These are phyloP conservation scores for Serripes groenlandicus DNA, from an alignment of 2,888 invertebrate species.

Conservation along the genomic window DNA sequence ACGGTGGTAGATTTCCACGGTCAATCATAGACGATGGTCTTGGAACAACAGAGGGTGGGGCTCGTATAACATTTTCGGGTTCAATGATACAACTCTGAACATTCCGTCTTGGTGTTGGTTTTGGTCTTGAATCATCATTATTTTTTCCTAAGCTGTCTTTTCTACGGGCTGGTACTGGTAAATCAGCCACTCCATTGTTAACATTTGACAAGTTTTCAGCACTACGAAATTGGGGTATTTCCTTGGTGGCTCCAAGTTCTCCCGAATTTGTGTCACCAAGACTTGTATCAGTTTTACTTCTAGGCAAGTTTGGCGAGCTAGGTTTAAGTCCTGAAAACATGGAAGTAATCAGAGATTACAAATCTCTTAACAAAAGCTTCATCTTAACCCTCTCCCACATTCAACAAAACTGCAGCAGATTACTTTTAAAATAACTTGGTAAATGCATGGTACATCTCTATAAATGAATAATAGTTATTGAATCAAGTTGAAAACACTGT, in stretches of 20 bases:
- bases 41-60: conserved; percentile 62
- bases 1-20: conserved; percentile 35
- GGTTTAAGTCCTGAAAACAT: conserved; percentile 43
- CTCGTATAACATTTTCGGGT: not conserved
- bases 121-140: conserved; percentile 54
- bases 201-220: conserved; percentile 67
- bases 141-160: conserved; percentile 54
- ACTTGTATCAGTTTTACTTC: conserved; percentile 76
- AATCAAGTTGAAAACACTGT: no score
- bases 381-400: no score
- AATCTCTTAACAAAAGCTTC: no score
- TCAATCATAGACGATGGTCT: conserved; percentile 49
- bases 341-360: no score
- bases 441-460: no score
- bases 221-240: conserved; percentile 68
- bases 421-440: no score
- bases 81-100: conserved; percentile 69
- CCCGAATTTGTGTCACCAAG: conserved; percentile 25
- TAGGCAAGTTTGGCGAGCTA: conserved; percentile 58
- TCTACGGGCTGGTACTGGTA: conserved; percentile 42
- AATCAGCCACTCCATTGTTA: not conserved
- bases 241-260: conserved; percentile 52
- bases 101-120: conserved; percentile 73
- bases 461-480: no score
- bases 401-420: no score